Conservation (phyloP, 1,140 invertebrate species). For the Drosophila erecta region DNA sequence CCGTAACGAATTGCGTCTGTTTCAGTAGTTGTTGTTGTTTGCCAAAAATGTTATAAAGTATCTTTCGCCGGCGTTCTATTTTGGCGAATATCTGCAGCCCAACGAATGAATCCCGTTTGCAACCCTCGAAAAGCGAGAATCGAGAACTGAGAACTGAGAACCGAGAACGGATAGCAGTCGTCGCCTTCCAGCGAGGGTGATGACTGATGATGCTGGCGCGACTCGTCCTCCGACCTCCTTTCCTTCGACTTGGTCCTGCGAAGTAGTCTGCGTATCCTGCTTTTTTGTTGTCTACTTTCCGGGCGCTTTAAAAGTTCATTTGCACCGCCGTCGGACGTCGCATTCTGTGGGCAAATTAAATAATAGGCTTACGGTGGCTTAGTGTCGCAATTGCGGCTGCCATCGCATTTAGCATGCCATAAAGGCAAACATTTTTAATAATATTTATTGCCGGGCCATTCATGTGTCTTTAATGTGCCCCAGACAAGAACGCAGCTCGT, state of each 20-base stretch:
- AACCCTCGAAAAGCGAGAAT: conserved; percentile 56
- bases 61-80: conserved; percentile 20
- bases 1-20: conserved; percentile 78
- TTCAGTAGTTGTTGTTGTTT: conserved; percentile 52
- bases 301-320: conserved; percentile 76
- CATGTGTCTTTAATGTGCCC: conserved; percentile 81
- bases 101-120: conserved; percentile 61
- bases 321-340: conserved; percentile 30
- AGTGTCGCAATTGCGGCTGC: conserved; percentile 70
- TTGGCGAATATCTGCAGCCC: neutral
- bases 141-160: neutral
- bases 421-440: conserved; percentile 76
- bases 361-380: conserved; percentile 81
- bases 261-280: conserved; percentile 41
- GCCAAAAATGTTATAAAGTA: conserved; percentile 64
- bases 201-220: conserved; percentile 76
- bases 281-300: conserved; percentile 74
- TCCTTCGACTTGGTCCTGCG: conserved; percentile 11
- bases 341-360: conserved; percentile 64
- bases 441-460: conserved; percentile 82
- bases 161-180: conserved; percentile 6
- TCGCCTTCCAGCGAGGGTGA: conserved; percentile 69
- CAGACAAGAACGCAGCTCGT: conserved; percentile 80
- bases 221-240: conserved; percentile 11
- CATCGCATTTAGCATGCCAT: conserved; percentile 74